These are phyloP conservation scores for Glaucidium brasilianum DNA, from an alignment of 2,113 vertebrate genomes.

Conservation along the genomic window DNA sequence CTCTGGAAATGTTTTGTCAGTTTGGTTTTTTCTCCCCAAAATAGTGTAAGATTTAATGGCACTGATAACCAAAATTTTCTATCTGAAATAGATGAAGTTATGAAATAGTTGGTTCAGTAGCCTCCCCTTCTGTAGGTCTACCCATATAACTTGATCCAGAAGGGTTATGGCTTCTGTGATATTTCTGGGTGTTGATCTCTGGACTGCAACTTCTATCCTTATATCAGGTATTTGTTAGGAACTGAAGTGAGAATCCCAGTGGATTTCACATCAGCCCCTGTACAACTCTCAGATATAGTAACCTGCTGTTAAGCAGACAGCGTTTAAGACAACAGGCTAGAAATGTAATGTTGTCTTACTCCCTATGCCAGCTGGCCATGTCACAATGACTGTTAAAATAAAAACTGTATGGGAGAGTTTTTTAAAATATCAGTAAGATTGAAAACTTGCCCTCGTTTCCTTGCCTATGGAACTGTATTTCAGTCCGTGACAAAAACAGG, in stretches of 20 bases:
- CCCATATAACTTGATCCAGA: background rate
- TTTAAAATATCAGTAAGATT: background rate
- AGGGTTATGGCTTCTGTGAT: background rate
- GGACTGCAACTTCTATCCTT: background rate
- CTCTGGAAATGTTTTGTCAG: background rate
- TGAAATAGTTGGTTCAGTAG: background rate
- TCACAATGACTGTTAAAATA: background rate
- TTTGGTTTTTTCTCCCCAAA: background rate
- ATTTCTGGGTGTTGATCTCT: background rate
- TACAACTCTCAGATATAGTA: background rate
- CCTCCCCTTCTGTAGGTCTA: background rate
- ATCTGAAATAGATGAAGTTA: background rate
- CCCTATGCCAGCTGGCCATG: background rate
- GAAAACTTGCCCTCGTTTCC: background rate
- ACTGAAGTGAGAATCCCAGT: background rate
- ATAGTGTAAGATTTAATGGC: background rate
- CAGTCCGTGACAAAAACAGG: background rate
- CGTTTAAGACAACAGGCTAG: background rate
- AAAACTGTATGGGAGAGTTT: background rate
- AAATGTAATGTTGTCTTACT: background rate
- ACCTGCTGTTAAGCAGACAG: background rate
- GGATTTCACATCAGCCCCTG: background rate
- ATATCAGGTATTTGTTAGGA: background rate
- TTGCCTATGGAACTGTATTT: background rate
- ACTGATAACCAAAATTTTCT: background rate